phyloP scores from a whole-genome alignment of 1,140 invertebrate species.

The Harpegnathos saltator region DNA sequence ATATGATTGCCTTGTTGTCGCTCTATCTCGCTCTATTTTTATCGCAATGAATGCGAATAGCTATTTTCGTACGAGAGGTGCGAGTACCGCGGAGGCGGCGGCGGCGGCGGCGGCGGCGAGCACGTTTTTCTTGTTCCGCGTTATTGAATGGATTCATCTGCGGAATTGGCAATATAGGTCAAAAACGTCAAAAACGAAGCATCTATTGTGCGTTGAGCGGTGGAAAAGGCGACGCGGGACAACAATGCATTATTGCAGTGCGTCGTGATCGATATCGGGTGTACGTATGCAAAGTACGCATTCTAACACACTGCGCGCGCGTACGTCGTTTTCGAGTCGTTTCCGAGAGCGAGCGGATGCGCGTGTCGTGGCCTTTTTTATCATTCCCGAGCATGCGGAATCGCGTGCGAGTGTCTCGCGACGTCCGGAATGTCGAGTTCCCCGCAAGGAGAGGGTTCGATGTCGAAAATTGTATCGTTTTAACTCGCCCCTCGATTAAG shows the following conservation, averaged over 20 bases:
- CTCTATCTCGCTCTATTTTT: neutral
- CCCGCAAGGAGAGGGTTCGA: neutral
- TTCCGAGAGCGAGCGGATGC: constrained; percentile 25
- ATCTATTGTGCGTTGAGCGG: constrained; percentile 8
- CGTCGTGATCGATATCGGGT: constrained; percentile 21
- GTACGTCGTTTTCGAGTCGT: neutral
- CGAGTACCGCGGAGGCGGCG: neutral
- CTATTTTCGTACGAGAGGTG: neutral
- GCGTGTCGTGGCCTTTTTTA: constrained; percentile 25
- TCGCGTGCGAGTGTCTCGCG: constrained; percentile 33
- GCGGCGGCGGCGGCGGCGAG: too few relatives aligned
- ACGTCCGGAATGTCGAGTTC: constrained; percentile 9
- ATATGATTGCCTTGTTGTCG: neutral
- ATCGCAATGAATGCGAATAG: neutral
- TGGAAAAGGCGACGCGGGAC: neutral
- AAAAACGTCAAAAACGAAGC: constrained; percentile 10
- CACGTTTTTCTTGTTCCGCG: constrained; percentile 1
- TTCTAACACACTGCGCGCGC: neutral
- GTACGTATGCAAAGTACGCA: constrained; percentile 17
- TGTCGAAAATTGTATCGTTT: constrained; percentile 25
- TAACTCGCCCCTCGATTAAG: too few relatives aligned
- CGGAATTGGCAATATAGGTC: constrained; percentile 13
- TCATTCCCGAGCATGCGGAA: constrained; percentile 26
- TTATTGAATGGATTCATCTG: constrained; percentile 16
- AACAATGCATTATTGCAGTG: constrained; percentile 24